Conservation (phyloP, 2,797 vertebrate species). For the Buceros bicornis region DNA sequence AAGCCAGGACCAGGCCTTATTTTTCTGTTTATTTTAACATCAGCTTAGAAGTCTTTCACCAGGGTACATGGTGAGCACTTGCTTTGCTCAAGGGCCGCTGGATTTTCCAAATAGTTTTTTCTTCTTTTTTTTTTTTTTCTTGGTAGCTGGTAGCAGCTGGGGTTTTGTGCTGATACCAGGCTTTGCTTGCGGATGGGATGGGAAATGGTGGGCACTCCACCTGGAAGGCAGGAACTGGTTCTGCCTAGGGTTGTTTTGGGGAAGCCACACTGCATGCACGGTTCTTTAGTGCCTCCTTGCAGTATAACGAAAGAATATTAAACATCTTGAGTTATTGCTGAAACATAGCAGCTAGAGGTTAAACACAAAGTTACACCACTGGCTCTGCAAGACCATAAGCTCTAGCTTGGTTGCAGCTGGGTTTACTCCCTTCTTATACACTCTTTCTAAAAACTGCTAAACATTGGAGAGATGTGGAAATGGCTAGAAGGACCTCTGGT, state of each 20-base stretch:
- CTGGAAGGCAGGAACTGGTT: background rate
- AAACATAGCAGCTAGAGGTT: background rate
- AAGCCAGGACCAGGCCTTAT: background rate
- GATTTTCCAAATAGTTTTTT: background rate
- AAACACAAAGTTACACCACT: background rate
- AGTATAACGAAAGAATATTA: background rate
- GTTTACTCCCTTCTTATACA: background rate
- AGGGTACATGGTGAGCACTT: background rate
- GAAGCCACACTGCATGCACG: fast-evolving
- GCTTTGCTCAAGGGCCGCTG: background rate
- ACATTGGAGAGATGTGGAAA: background rate
- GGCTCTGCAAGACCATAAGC: background rate
- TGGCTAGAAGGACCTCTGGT: background rate
- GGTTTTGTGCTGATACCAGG: background rate
- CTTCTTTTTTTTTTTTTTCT: background rate
- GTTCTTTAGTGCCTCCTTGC: background rate
- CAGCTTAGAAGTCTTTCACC: background rate
- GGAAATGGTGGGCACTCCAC: background rate
- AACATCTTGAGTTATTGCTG: background rate
- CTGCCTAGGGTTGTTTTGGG: background rate
- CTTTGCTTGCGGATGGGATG: background rate
- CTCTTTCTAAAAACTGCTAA: background rate
- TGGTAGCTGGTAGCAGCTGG: background rate
- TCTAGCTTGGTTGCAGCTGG: background rate
- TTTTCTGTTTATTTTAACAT: background rate